Evolutionary conservation across 2,113 vertebrate genomes (phyloP).

Genomic region (Tringa solitaria): DNA sequence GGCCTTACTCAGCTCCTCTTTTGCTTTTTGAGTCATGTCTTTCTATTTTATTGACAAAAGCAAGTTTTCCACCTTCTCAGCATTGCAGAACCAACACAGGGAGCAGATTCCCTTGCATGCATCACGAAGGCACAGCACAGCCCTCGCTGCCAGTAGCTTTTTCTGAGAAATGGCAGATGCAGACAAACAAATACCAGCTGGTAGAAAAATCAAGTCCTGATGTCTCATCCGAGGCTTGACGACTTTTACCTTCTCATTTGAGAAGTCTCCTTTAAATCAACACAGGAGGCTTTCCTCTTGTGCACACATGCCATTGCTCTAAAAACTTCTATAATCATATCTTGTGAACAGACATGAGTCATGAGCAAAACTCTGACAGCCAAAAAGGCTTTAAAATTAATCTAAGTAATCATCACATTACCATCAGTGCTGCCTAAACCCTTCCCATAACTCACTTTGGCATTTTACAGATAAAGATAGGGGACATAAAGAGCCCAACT

Average conservation of each 20-base stretch:
- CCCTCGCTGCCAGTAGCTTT: not conserved
- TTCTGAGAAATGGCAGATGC: not conserved
- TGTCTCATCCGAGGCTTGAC: not conserved
- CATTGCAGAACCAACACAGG: not conserved
- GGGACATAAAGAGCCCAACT: not conserved
- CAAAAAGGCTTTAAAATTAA: not conserved
- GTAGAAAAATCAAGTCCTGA: not conserved
- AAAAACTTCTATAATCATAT: not conserved
- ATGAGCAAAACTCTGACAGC: not conserved
- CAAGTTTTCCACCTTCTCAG: not conserved
- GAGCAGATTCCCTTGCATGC: not conserved
- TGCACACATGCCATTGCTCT: not conserved
- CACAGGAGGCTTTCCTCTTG: not conserved
- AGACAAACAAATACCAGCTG: not conserved
- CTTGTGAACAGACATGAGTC: slow-evolving; percentile 28
- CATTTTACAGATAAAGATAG: not conserved
- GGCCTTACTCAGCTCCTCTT: not conserved
- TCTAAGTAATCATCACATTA: not conserved
- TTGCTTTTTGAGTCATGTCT: not conserved
- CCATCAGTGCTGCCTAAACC: not conserved
- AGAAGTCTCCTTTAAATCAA: not conserved
- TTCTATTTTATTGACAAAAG: not conserved
- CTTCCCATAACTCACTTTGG: not conserved
- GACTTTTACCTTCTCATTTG: not conserved
- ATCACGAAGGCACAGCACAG: not conserved